A percentile compares a stretch with the other conserved stretches of the same genome.
These are phyloP conservation scores for Tachina fera DNA, from an alignment of 2,888 invertebrate species.

Conservation along the genomic window DNA sequence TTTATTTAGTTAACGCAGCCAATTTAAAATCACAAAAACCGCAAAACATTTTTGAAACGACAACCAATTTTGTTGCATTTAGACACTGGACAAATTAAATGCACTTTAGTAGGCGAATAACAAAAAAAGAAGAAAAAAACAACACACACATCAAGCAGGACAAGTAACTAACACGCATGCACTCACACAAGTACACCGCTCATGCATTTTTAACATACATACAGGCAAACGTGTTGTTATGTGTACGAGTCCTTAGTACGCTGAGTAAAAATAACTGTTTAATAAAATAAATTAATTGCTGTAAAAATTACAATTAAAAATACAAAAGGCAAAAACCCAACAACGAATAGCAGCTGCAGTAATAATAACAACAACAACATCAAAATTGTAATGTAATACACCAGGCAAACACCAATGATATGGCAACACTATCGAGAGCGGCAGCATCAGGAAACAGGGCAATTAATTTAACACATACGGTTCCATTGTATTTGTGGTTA, in stretches of 20 bases:
- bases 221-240: constrained; percentile 29
- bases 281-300: constrained; percentile 74
- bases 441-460: constrained; percentile 71
- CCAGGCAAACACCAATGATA: constrained; percentile 56
- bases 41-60: constrained; percentile 70
- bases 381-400: constrained; percentile 36
- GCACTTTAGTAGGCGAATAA: constrained; percentile 55
- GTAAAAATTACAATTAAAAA: constrained; percentile 71
- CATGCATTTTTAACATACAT: constrained; percentile 33
- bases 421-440: constrained; percentile 60
- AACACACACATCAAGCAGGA: constrained; percentile 24
- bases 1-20: constrained; percentile 70
- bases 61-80: constrained; percentile 69
- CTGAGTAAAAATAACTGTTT: constrained; percentile 70
- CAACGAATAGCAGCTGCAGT: constrained; percentile 48
- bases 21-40: constrained; percentile 72
- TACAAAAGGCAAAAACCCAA: constrained; percentile 41
- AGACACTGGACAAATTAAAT: constrained; percentile 68
- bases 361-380: constrained; percentile 13
- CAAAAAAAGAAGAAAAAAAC: neutral
- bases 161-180: constrained; percentile 14
- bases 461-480: constrained; percentile 79
- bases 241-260: constrained; percentile 21
- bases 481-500: constrained; percentile 80
- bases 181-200: neutral